Percentiles rank a stretch among this genome's conserved stretches.
Evolutionary conservation across 2,113 vertebrate species (phyloP).

Genomic region (Zonotrichia leucophrys): DNA sequence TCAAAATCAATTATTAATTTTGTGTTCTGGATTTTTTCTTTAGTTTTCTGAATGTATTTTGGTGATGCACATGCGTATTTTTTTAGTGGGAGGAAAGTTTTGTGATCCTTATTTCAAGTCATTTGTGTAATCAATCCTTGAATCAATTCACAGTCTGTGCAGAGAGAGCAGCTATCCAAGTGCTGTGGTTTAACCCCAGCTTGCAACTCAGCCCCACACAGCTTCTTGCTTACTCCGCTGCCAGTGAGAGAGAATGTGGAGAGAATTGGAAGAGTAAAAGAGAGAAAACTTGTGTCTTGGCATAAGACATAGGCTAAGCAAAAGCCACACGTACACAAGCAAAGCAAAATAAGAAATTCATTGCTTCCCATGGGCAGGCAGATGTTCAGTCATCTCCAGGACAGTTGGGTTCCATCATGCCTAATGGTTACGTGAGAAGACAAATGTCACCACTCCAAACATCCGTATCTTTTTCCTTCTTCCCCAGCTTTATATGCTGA

Average conservation of each 20-base stretch:
- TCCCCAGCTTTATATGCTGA: not conserved
- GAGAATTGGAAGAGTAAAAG: not conserved
- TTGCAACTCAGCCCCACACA: not conserved
- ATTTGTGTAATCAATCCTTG: not conserved
- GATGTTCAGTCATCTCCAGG: too few relatives aligned
- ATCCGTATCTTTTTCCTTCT: not conserved
- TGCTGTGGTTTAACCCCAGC: not conserved
- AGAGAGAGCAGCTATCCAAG: not conserved
- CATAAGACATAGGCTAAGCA: not conserved
- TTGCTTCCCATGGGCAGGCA: not conserved
- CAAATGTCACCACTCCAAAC: not conserved
- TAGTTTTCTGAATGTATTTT: not conserved
- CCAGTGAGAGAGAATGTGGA: not conserved
- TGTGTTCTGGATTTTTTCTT: not conserved
- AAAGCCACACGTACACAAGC: not conserved
- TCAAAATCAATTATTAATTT: not conserved
- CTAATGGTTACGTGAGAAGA: not conserved
- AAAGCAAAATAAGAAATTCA: not conserved
- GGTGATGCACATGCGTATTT: not conserved
- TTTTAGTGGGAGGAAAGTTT: not conserved
- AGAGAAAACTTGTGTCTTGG: not conserved
- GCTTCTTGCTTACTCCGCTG: not conserved
- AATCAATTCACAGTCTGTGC: not conserved
- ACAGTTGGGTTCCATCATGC: too few relatives aligned
- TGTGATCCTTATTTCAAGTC: not conserved